Evolutionary conservation across 2,797 vertebrate genomes (phyloP).

Genomic region (Microctenopoma stevenorrisi): DNA sequence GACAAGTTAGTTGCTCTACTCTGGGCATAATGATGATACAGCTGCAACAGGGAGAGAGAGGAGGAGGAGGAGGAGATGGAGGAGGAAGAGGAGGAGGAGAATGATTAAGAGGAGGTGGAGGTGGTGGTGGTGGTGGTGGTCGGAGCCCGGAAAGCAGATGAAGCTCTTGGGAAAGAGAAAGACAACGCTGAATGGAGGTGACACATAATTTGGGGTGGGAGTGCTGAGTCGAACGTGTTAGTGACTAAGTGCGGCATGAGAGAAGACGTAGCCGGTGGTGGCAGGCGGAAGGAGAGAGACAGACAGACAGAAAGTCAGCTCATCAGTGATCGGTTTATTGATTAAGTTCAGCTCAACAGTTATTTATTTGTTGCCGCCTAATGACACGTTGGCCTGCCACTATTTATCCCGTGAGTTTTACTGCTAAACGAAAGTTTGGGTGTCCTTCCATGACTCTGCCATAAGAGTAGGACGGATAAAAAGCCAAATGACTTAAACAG

Average conservation of each 20-base stretch:
- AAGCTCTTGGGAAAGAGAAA: constrained; percentile 66
- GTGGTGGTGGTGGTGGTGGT: constrained; percentile 49
- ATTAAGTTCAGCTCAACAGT: constrained; percentile 21
- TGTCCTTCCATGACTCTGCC: constrained; percentile 32
- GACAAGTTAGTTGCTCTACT: constrained; percentile 67
- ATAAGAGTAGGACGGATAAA: constrained; percentile 20
- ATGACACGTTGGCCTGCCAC: constrained; percentile 8
- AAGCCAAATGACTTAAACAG: constrained; percentile 46
- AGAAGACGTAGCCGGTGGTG: constrained; percentile 65
- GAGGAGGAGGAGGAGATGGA: constrained; percentile 35
- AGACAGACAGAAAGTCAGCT: constrained; percentile 31
- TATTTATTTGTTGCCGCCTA: constrained; percentile 13
- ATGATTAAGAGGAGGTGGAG: constrained; percentile 44
- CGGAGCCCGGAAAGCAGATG: constrained; percentile 64
- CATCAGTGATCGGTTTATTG: constrained; percentile 52
- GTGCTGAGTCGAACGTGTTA: constrained; percentile 79
- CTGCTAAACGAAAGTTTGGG: constrained; percentile 22
- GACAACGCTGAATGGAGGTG: constrained; percentile 73
- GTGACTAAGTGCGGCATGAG: constrained; percentile 80
- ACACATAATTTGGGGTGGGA: constrained; percentile 80
- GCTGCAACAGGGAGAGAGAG: constrained; percentile 52
- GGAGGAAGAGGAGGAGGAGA: constrained; percentile 34
- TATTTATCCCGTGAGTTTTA: constrained; percentile 5
- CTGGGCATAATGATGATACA: constrained; percentile 76
- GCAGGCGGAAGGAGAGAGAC: constrained; percentile 33